phyloP scores from a whole-genome alignment of 2,113 vertebrate genomes.

The Sylvia atricapilla region DNA sequence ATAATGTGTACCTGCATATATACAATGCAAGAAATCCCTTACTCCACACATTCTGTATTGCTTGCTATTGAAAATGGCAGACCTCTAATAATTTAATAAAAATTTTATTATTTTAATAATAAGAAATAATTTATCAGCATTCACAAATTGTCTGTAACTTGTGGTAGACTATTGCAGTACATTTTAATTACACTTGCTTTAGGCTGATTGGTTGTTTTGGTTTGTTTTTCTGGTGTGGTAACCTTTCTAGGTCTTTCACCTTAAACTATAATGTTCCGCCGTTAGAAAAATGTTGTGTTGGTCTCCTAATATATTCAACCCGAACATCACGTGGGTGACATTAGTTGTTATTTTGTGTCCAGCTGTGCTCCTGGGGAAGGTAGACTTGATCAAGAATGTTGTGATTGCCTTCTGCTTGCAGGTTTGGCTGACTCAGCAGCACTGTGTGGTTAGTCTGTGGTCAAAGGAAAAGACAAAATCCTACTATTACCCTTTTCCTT shows the following conservation, averaged over 20 bases:
- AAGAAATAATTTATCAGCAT: neutral
- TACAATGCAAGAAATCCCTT: neutral
- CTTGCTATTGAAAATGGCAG: neutral
- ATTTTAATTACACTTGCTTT: neutral
- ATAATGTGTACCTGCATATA: neutral
- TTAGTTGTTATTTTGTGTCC: neutral
- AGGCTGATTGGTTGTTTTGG: neutral
- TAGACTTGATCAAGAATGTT: neutral
- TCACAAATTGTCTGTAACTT: neutral
- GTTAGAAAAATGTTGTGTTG: neutral
- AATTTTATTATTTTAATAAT: too few species aligned
- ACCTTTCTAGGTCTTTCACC: neutral
- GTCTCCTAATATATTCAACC: neutral
- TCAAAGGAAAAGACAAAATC: conserved; percentile 38
- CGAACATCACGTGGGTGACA: neutral
- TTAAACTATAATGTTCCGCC: neutral
- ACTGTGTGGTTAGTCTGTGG: neutral
- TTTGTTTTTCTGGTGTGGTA: neutral
- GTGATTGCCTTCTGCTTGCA: neutral
- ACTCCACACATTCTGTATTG: neutral
- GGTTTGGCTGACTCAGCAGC: conserved; percentile 51
- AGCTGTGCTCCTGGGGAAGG: neutral
- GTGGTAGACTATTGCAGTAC: neutral
- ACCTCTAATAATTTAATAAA: neutral
- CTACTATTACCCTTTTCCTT: conserved; percentile 15